These are phyloP conservation scores for Megalurothrips usitatus DNA, from an alignment of 2,888 invertebrate species.

Conservation along the genomic window DNA sequence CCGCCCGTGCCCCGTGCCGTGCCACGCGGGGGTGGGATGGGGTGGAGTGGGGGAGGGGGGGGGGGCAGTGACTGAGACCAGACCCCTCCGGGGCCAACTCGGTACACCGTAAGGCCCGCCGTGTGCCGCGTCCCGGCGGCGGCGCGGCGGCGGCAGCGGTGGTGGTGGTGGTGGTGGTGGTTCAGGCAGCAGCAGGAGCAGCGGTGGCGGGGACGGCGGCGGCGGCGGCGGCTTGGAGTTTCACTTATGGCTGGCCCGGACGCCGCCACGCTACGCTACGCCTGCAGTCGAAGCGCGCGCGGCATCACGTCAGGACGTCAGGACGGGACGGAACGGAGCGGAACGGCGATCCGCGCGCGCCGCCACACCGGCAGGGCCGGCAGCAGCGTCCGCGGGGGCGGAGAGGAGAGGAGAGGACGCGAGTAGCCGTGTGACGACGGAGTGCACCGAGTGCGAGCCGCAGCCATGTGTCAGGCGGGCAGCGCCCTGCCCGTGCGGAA, in stretches of 20 bases:
- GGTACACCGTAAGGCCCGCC: no score
- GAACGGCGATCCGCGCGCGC: no score
- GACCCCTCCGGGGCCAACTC: not conserved
- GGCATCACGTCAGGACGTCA: not conserved
- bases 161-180: not conserved
- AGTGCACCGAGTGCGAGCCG: not conserved
- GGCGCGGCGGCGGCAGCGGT: not conserved
- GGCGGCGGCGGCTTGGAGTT: constrained; percentile 16
- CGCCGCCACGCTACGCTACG: not conserved
- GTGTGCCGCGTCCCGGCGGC: no score
- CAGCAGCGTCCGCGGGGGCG: no score
- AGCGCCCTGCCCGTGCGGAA: not conserved
- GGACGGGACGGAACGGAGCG: not conserved
- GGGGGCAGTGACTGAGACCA: not conserved
- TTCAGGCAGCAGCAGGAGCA: not conserved
- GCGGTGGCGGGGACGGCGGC: not conserved
- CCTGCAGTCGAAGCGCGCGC: constrained; percentile 23
- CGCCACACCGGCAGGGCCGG: no score
- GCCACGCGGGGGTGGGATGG: not conserved
- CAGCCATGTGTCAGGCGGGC: not conserved
- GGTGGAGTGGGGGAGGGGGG: not conserved
- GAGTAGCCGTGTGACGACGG: not conserved
- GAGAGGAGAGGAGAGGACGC: not conserved
- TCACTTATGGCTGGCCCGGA: constrained; percentile 15
- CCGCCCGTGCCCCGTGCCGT: not conserved